Conservation (phyloP, 1,140 invertebrate genomes). For the Cyclina sinensis region DNA sequence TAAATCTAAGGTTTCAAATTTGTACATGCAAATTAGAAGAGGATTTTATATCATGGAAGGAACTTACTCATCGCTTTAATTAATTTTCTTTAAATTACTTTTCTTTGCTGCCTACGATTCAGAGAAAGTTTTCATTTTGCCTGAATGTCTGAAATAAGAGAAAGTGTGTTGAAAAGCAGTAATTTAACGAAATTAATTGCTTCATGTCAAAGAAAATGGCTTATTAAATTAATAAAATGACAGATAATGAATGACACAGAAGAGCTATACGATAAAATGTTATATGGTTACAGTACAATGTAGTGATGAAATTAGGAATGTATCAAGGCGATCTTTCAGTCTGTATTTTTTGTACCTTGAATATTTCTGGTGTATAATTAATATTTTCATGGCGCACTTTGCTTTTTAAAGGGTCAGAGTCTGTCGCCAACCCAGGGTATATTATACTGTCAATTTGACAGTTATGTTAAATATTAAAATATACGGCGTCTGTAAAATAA, state of each 20-base stretch:
- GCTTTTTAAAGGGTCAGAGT: background rate
- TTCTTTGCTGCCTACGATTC: no score
- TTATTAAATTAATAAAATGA: background rate
- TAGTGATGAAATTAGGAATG: conserved; percentile 12
- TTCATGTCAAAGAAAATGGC: background rate
- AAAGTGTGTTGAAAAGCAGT: no score
- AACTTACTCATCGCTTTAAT: no score
- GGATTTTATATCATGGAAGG: no score
- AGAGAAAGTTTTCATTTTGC: background rate
- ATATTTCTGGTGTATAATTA: conserved; percentile 18
- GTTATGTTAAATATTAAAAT: conserved; percentile 39
- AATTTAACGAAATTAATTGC: no score
- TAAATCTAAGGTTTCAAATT: no score
- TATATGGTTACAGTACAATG: background rate
- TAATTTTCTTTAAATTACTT: no score
- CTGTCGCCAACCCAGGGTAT: conserved; percentile 16
- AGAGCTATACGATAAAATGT: background rate
- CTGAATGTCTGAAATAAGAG: background rate
- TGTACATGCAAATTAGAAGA: no score
- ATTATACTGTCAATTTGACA: conserved; percentile 38
- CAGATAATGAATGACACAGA: background rate
- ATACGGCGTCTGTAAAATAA: conserved; percentile 35
- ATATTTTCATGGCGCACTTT: conserved; percentile 42
- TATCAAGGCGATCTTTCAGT: conserved; percentile 24
- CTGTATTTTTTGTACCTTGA: conserved; percentile 4